Conservation (phyloP, 2,113 vertebrate genomes). For the Fregata magnificens region DNA sequence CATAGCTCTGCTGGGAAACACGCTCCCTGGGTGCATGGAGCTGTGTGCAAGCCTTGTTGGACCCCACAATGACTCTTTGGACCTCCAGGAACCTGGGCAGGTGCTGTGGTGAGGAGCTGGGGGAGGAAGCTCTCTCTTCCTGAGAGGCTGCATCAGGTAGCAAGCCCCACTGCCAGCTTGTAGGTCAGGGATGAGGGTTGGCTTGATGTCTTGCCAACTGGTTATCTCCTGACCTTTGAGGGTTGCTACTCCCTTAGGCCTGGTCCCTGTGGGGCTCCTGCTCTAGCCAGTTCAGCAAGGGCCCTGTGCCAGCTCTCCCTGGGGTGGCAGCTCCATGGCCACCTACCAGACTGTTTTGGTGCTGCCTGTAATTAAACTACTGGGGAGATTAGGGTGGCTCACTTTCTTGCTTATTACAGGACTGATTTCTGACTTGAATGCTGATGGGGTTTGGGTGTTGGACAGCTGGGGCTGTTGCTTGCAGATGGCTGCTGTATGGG, state of each 20-base stretch:
- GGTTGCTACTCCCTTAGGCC: neutral
- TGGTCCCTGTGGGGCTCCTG: neutral
- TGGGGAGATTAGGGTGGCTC: neutral
- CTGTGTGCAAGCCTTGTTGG: neutral
- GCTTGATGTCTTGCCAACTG: neutral
- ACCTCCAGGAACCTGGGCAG: neutral
- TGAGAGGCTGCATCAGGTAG: neutral
- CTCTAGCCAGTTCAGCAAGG: slow-evolving; percentile 4
- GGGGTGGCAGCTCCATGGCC: neutral
- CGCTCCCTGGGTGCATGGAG: neutral
- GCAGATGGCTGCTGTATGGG: neutral
- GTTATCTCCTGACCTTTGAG: slow-evolving; percentile 11
- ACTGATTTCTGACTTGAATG: neutral
- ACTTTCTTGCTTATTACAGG: neutral
- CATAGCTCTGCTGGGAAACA: neutral
- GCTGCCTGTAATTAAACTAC: slow-evolving; percentile 33
- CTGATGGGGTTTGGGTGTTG: neutral
- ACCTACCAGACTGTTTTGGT: neutral
- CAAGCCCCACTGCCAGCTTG: neutral
- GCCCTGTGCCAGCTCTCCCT: neutral
- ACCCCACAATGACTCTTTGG: neutral
- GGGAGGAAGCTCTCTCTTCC: neutral
- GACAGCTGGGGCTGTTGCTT: neutral
- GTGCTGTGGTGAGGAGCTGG: neutral
- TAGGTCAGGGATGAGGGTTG: neutral